phyloP scores from a whole-genome alignment of 2,888 invertebrate species.

The Drosophila nr. fundita region DNA sequence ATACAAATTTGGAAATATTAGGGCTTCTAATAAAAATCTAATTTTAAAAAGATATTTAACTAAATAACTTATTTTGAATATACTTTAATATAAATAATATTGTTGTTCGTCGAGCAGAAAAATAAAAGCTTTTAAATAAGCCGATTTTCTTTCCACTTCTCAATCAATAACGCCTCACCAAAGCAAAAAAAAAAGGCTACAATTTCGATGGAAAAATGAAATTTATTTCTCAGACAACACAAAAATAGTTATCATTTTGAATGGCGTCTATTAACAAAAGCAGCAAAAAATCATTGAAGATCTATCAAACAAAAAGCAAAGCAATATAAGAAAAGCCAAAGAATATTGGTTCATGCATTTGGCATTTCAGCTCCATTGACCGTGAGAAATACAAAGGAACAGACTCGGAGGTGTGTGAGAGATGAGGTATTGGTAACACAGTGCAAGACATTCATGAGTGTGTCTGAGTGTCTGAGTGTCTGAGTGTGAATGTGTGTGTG shows the following conservation, averaged over 20 bases:
- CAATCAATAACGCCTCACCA: not conserved
- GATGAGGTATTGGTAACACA: conserved; percentile 36
- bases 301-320: conserved; percentile 30
- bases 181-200: not conserved
- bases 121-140: not conserved
- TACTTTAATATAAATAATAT: not conserved
- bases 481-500: conserved; percentile 16
- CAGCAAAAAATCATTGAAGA: conserved; percentile 45
- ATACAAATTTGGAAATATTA: not conserved
- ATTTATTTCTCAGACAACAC: conserved; percentile 14
- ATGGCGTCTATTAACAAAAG: not conserved
- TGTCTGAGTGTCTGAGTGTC: conserved; percentile 15
- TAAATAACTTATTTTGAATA: not conserved
- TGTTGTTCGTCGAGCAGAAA: not conserved
- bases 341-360: conserved; percentile 65
- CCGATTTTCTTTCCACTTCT: too few relatives aligned
- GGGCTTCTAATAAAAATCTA: not conserved
- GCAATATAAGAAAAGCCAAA: conserved; percentile 19
- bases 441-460: conserved; percentile 65
- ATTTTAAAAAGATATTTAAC: not conserved
- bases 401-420: conserved; percentile 17
- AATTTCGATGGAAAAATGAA: not conserved
- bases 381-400: conserved; percentile 50
- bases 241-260: conserved; percentile 2
- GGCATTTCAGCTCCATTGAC: conserved; percentile 59